A percentile compares a stretch with the other conserved stretches of the same genome.
These are phyloP conservation scores for Euproctis similis DNA, from an alignment of 2,888 invertebrate genomes.

Conservation along the genomic window DNA sequence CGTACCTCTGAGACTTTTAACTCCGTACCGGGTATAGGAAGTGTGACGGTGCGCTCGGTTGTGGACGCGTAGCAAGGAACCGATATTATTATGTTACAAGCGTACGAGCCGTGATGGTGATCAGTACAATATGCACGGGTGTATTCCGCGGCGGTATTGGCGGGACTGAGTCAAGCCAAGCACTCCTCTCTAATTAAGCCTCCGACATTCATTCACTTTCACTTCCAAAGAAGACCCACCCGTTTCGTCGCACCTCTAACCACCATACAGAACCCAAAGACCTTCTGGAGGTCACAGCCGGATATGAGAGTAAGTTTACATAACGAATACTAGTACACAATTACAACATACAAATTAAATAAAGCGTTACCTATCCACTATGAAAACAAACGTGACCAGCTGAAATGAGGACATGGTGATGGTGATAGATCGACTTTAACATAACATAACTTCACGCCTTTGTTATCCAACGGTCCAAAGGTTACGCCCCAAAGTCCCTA, in stretches of 20 bases:
- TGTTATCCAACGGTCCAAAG: too few relatives aligned
- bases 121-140: conserved; percentile 43
- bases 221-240: conserved; percentile 70
- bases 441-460: too few relatives aligned
- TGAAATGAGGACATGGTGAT: too few relatives aligned
- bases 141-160: conserved; percentile 54
- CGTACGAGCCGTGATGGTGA: conserved; percentile 22
- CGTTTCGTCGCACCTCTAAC: conserved; percentile 52
- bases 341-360: conserved; percentile 18
- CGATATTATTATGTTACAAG: too few relatives aligned
- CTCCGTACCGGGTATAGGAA: conserved; percentile 18
- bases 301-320: conserved; percentile 49
- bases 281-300: conserved; percentile 71
- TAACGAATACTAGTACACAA: conserved; percentile 33
- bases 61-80: conserved; percentile 20
- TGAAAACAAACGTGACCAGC: conserved; percentile 13
- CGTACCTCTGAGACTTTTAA: conserved; percentile 48
- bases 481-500: too few relatives aligned
- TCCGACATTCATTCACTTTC: conserved; percentile 75
- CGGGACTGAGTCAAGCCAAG: conserved; percentile 65
- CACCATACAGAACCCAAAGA: conserved; percentile 47
- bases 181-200: conserved; percentile 74
- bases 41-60: conserved; percentile 26
- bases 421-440: too few relatives aligned
- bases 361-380: conserved; percentile 13